Percentiles rank a stretch among this genome's conserved stretches.
Evolutionary conservation across 2,888 invertebrate genomes (phyloP).

Genomic region (Phymatocera aterrima): DNA sequence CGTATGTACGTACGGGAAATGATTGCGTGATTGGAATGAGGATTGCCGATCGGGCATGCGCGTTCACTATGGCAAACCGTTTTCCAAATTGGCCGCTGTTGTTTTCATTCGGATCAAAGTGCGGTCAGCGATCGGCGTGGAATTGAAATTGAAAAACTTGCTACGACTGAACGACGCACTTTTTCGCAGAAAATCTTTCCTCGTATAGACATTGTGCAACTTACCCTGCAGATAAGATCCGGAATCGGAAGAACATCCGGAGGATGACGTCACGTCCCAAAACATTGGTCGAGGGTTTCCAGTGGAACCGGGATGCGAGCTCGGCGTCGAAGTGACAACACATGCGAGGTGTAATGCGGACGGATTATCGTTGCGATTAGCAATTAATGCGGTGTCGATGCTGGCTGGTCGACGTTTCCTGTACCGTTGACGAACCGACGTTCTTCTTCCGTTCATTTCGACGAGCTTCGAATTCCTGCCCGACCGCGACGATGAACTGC

Average conservation of each 20-base stretch:
- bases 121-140: no score
- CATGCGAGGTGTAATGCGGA: background rate
- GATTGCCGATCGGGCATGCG: no score
- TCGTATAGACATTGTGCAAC: background rate
- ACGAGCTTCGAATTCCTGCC: background rate
- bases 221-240: constrained; percentile 48
- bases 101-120: no score
- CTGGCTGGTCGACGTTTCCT: constrained; percentile 62
- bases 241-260: constrained; percentile 63
- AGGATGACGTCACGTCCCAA: constrained; percentile 64
- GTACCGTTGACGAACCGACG: constrained; percentile 56
- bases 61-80: no score
- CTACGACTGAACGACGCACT: background rate
- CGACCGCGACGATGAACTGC: constrained; percentile 18
- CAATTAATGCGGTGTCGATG: constrained; percentile 62
- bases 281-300: constrained; percentile 57
- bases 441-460: constrained; percentile 51
- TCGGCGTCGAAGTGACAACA: constrained; percentile 58
- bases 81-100: no score
- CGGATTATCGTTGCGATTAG: constrained; percentile 57
- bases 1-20: no score
- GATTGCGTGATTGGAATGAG: no score
- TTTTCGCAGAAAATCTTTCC: background rate
- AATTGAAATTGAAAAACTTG: background rate
- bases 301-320: constrained; percentile 57